Base-by-base conservation (phyloP, 2,888 invertebrate genomes). In the Nomada fucata region DNA sequence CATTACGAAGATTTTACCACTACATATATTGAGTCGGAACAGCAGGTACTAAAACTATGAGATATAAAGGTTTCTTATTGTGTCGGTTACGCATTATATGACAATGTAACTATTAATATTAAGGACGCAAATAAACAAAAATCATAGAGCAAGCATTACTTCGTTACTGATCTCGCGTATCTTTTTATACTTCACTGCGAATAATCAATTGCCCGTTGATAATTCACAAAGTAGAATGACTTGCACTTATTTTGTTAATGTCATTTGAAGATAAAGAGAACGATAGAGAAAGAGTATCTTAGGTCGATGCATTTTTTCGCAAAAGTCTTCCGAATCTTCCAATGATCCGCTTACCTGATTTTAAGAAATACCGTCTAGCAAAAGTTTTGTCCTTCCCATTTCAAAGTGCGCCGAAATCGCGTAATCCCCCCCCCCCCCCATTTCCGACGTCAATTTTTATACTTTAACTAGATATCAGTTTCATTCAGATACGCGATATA, bases 281-380 rank as follows among this genome's bases (percentile, higher is more conserved):
- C 20, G 29, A 47, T 18, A 63, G 9, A 29, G 20, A 47, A 20
- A 55, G 11, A 59, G 57, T 59, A 68, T 47, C 50, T 52, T 65
- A 70, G 36, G 52, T 65, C 44, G 69, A 26, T 63, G 53, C 69
- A 74, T 71, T 59, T 70, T 55, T 61, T 67, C 26, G 44, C n/a
- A 18, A 74, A 42, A 61, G 42, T 52, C 64, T 81, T n/a, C 80
- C 78, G 86, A 86, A 88, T 79, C 85, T 84, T 18, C 79, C 86
- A 89, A 88, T 91, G 90, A 92, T 92, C 90, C 88, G 91, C 91
- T 92, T 91, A 92, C 88, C 90, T 87, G 87, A 89, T 89, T 91
- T 89, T 90, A 85, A 89, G 85, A 85, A 86, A 88, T 85, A 89
- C 86, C 86, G 36, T 76, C 77, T 65, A 70, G 92, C 15, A 89